A percentile compares a stretch with the other conserved stretches of the same genome.
These are phyloP conservation scores for Pantherophis guttatus DNA, from an alignment of 2,113 vertebrate species.

Conservation along the genomic window DNA sequence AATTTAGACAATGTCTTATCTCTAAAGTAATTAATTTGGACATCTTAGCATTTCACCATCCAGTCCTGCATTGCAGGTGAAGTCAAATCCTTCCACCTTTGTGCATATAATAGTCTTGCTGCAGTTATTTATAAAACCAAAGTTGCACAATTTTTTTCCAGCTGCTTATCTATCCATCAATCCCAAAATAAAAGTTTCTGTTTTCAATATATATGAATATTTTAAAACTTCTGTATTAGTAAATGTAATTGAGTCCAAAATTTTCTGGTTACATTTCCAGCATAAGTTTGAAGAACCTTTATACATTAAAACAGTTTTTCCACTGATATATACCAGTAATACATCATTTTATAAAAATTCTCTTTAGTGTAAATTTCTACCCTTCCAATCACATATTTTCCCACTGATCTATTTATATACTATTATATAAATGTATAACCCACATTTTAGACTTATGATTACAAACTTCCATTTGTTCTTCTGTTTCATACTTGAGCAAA, in stretches of 20 bases:
- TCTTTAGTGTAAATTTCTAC: not conserved
- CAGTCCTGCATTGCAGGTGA: not conserved
- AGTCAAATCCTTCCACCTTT: not conserved
- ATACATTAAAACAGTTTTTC: not conserved
- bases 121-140: too few relatives aligned
- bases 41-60: not conserved
- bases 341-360: not conserved
- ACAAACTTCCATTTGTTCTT: not conserved
- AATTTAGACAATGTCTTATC: not conserved
- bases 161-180: not conserved
- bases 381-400: too few relatives aligned
- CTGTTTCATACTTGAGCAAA: not conserved
- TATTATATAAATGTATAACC: not conserved
- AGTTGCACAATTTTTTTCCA: not conserved
- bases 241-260: not conserved
- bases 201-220: not conserved
- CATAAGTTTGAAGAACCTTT: not conserved
- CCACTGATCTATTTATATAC: not conserved
- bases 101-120: not conserved
- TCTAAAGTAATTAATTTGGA: not conserved
- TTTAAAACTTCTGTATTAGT: not conserved
- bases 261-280: not conserved
- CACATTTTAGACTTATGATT: not conserved
- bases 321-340: not conserved
- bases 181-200: not conserved